These are phyloP conservation scores for Ooceraea biroi DNA, from an alignment of 1,140 invertebrate species.

Conservation along the genomic window DNA sequence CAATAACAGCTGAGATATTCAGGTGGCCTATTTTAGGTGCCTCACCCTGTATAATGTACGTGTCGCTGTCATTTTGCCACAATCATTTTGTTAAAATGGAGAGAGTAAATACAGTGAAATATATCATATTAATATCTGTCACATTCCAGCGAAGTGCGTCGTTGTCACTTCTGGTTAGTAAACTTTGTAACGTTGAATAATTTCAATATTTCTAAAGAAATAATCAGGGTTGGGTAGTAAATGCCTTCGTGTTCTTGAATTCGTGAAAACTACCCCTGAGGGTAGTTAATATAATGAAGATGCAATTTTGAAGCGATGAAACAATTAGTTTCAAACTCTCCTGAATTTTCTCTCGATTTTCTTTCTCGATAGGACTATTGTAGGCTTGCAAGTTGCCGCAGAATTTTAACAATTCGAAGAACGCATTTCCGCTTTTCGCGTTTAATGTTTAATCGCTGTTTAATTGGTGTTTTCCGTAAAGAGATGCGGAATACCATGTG, in stretches of 20 bases:
- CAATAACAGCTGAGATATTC: no score
- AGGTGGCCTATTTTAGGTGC: no score
- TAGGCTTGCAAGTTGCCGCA: not conserved
- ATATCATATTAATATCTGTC: no score
- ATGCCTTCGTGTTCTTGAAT: not conserved
- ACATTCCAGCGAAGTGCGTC: no score
- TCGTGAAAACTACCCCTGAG: not conserved
- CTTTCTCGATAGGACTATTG: slow-evolving; percentile 2
- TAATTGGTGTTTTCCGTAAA: not conserved
- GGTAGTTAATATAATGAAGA: not conserved
- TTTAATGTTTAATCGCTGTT: slow-evolving; percentile 20
- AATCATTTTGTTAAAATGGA: no score
- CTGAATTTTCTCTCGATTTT: not conserved
- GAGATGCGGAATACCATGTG: slow-evolving; percentile 25
- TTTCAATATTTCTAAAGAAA: no score
- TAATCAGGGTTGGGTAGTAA: no score
- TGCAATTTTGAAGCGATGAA: not conserved
- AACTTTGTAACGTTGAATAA: no score
- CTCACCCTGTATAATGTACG: no score
- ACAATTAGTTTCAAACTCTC: not conserved
- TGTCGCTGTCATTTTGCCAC: no score
- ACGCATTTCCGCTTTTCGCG: not conserved
- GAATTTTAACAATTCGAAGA: slow-evolving; percentile 3
- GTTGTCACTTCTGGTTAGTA: no score
- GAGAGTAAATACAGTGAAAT: no score